Percentiles rank a stretch among this genome's conserved stretches.
phyloP scores from a whole-genome alignment of 2,113 vertebrate genomes.

The Chaetops frenatus region DNA sequence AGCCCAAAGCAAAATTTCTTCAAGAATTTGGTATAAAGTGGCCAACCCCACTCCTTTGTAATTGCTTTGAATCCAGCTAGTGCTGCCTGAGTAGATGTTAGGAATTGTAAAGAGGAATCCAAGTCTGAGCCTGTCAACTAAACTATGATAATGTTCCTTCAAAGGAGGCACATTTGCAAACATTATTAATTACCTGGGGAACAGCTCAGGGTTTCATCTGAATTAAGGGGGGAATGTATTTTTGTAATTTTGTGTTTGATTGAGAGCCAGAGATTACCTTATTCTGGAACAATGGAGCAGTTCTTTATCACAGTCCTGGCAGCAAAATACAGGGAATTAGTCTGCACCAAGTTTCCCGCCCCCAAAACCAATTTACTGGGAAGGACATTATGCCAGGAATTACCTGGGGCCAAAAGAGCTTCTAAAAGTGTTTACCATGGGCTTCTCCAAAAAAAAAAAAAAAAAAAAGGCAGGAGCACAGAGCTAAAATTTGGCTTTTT shows the following conservation, averaged over 20 bases:
- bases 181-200: conserved; percentile 9
- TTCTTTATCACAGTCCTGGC: conserved; percentile 12
- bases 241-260: background rate
- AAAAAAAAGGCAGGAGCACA: background rate
- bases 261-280: background rate
- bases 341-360: background rate
- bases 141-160: conserved; percentile 12
- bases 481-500: background rate
- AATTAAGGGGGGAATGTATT: background rate
- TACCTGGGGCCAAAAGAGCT: conserved; percentile 46
- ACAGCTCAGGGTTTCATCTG: background rate
- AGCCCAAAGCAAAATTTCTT: background rate
- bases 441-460: background rate
- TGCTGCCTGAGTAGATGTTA: conserved; percentile 39
- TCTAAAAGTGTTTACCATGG: background rate
- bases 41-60: conserved; percentile 19
- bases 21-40: background rate
- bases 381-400: conserved; percentile 22
- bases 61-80: conserved; percentile 51
- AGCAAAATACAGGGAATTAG: background rate
- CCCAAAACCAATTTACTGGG: conserved; percentile 4
- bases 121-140: background rate
- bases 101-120: conserved; percentile 46
- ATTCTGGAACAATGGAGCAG: background rate
- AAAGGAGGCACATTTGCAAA: background rate